Evolutionary conservation across 2,888 invertebrate genomes (phyloP).

Genomic region (Macrophya annulata): DNA sequence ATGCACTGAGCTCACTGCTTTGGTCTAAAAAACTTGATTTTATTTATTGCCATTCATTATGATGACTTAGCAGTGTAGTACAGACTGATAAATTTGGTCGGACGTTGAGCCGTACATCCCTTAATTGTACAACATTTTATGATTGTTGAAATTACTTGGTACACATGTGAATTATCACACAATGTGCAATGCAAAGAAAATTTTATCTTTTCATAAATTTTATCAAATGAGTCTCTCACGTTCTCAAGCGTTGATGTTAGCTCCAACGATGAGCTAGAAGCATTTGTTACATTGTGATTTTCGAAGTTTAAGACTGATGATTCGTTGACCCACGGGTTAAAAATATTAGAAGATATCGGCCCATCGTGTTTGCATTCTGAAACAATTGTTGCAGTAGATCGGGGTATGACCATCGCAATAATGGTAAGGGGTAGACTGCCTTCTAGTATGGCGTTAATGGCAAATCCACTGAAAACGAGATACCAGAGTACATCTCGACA

Average conservation of each 20-base stretch:
- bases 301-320: conserved; percentile 22
- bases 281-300: conserved; percentile 16
- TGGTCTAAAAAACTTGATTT: neutral
- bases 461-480: conserved; percentile 85
- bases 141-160: neutral
- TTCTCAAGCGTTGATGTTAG: neutral
- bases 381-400: conserved; percentile 65
- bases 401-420: conserved; percentile 83
- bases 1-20: conserved; percentile 57
- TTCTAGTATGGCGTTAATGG: conserved; percentile 86
- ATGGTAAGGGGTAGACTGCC: conserved; percentile 86
- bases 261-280: neutral
- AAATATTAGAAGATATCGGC: conserved; percentile 57
- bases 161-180: neutral
- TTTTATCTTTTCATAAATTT: neutral
- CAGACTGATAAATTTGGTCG: neutral
- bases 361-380: conserved; percentile 68
- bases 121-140: neutral
- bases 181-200: neutral
- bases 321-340: conserved; percentile 27
- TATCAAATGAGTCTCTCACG: conserved; percentile 27
- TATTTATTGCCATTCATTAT: neutral
- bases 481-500: conserved; percentile 83
- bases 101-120: neutral
- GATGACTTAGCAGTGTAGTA: neutral